Evolutionary conservation across 2,888 invertebrate genomes (phyloP).

Genomic region (Terebella lapidaria): DNA sequence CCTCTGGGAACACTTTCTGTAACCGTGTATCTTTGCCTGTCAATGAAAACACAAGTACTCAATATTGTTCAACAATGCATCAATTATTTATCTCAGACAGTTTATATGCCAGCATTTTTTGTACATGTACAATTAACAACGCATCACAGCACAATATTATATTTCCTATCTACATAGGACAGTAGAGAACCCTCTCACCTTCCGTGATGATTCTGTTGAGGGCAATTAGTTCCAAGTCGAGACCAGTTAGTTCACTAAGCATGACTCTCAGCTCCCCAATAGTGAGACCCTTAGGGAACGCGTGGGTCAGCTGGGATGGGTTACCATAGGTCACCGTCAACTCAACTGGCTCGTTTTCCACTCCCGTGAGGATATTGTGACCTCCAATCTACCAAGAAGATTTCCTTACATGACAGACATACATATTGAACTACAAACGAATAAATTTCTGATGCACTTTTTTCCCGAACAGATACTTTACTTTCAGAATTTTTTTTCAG

Average conservation of each 20-base stretch:
- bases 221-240: background rate
- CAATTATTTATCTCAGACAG: background rate
- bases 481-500: too few species aligned
- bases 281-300: background rate
- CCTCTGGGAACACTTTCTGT: too few species aligned
- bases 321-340: background rate
- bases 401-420: background rate
- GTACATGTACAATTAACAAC: background rate
- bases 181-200: too few species aligned
- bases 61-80: constrained; percentile 1
- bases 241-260: background rate
- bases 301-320: background rate
- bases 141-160: background rate
- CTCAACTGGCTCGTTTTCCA: background rate
- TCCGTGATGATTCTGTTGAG: background rate
- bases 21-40: too few species aligned
- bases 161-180: background rate
- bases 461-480: too few species aligned
- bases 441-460: too few species aligned
- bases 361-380: background rate
- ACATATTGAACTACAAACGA: too few species aligned
- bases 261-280: background rate
- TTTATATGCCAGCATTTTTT: background rate
- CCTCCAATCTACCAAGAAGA: background rate
- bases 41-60: too few species aligned